Evolutionary conservation across 1,140 invertebrate species (phyloP).

Genomic region (Neuroterus valhalla): DNA sequence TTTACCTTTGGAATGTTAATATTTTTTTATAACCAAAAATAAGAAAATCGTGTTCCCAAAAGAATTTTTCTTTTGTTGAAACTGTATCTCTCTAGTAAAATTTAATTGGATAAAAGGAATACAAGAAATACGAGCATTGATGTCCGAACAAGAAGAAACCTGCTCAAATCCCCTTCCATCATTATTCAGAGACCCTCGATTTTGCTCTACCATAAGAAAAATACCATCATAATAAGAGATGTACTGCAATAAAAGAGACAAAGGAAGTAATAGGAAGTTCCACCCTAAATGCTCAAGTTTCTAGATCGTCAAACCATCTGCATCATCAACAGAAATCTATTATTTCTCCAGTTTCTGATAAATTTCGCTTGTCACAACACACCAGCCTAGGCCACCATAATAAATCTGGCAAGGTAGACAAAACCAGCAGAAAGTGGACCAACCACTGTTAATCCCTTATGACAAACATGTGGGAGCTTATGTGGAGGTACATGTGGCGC

Average conservation of each 20-base stretch:
- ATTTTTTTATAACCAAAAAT: no score
- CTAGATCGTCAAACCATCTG: not conserved
- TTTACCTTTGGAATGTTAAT: no score
- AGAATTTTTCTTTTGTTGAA: no score
- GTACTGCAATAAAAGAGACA: no score
- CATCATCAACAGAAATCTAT: not conserved
- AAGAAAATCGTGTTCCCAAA: no score
- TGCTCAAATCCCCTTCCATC: conserved; percentile 9
- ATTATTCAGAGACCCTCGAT: not conserved
- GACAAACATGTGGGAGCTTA: conserved; percentile 24
- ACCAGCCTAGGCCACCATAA: not conserved
- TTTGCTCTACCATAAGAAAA: not conserved
- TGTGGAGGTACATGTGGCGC: conserved; percentile 9
- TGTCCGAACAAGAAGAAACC: conserved; percentile 15
- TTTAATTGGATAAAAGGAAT: not conserved
- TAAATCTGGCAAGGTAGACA: conserved; percentile 14
- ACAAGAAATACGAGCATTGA: conserved; percentile 8
- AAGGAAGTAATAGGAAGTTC: no score
- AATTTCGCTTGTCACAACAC: conserved; percentile 20
- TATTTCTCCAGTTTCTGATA: not conserved
- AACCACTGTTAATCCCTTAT: conserved; percentile 27
- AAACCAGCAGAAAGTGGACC: conserved; percentile 7
- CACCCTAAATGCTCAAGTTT: not conserved
- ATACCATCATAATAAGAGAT: not conserved
- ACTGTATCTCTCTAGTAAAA: no score